phyloP scores from a whole-genome alignment of 2,888 invertebrate species.

The Tipula vernalis region DNA sequence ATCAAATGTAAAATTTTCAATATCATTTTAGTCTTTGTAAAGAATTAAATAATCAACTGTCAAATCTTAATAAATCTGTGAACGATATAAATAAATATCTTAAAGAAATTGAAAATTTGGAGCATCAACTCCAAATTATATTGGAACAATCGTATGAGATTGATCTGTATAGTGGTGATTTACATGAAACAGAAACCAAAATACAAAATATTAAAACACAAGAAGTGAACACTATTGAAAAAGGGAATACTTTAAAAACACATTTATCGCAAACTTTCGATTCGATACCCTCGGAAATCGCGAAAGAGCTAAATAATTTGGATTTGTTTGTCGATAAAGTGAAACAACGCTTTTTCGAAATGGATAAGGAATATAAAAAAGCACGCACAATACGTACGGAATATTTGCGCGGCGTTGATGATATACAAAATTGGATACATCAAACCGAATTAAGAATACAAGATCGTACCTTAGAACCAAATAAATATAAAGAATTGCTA shows the following conservation, averaged over 20 bases:
- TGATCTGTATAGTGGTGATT: slow-evolving; percentile 67
- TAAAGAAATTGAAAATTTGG: slow-evolving; percentile 53
- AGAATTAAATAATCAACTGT: neutral
- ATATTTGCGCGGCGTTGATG: slow-evolving; percentile 65
- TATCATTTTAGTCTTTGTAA: neutral
- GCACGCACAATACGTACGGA: slow-evolving; percentile 72
- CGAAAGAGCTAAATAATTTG: slow-evolving; percentile 66
- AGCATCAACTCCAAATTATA: slow-evolving; percentile 51
- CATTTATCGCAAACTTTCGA: neutral
- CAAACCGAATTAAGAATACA: slow-evolving; percentile 72
- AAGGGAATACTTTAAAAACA: slow-evolving; percentile 38
- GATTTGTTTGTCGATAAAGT: slow-evolving; percentile 72
- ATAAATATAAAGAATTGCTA: slow-evolving; percentile 61
- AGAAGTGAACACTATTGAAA: slow-evolving; percentile 43
- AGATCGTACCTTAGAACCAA: slow-evolving; percentile 66
- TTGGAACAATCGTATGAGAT: slow-evolving; percentile 54
- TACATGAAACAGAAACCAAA: slow-evolving; percentile 45
- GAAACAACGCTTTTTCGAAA: slow-evolving; percentile 71
- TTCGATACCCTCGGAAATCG: slow-evolving; percentile 57
- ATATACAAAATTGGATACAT: slow-evolving; percentile 71
- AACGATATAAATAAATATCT: slow-evolving; percentile 63
- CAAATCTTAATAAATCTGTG: slow-evolving; percentile 59
- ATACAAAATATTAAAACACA: slow-evolving; percentile 45
- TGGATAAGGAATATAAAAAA: slow-evolving; percentile 74
- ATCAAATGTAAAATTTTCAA: neutral